Conservation (phyloP, 2,797 vertebrate species). For the Falco columbarius region DNA sequence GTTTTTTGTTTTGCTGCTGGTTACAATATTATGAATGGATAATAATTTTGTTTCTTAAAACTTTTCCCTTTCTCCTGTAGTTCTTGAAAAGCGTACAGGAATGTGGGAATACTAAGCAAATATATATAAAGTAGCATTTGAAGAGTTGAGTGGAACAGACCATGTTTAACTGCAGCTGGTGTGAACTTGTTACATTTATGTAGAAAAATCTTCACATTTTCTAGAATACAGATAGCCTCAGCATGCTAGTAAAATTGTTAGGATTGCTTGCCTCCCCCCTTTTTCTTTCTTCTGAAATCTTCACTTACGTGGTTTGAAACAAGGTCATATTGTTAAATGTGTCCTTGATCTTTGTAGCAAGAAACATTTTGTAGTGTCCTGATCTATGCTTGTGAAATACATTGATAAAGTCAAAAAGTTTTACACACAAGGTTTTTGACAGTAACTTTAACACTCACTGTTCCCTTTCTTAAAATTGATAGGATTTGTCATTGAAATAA, state of each 20-base stretch:
- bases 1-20: background rate
- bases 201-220: background rate
- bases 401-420: background rate
- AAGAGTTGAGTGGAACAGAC: background rate
- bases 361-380: background rate
- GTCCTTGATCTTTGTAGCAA: background rate
- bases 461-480: background rate
- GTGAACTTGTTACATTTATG: background rate
- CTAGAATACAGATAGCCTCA: background rate
- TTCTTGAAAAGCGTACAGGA: background rate
- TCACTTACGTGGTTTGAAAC: background rate
- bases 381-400: background rate
- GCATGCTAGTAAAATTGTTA: background rate
- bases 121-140: background rate
- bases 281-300: background rate
- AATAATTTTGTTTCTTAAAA: background rate
- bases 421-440: background rate
- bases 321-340: background rate
- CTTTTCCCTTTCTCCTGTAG: background rate
- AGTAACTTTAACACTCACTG: background rate
- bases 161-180: background rate
- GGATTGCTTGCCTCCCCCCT: background rate
- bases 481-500: background rate
- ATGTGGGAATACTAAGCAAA: background rate
- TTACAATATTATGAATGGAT: background rate